phyloP scores from a whole-genome alignment of 2,797 vertebrate genomes.

The Rhodeus uyekii region DNA sequence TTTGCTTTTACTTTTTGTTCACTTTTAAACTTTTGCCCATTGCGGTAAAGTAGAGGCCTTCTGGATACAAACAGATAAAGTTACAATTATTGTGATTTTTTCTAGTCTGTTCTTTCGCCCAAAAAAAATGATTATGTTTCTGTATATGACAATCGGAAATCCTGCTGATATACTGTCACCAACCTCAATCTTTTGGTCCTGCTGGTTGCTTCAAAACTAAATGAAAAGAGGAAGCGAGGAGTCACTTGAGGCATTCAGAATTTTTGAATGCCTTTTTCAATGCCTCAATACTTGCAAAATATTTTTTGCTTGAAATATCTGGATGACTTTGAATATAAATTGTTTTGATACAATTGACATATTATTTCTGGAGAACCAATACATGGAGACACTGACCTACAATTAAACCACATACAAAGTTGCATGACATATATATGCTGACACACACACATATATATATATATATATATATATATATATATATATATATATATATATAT shows the following conservation, averaged over 20 bases:
- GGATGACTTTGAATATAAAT: neutral
- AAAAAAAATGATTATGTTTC: neutral
- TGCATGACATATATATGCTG: too few relatives aligned
- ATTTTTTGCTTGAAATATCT: neutral
- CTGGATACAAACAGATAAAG: neutral
- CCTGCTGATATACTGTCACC: neutral
- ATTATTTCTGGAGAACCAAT: neutral
- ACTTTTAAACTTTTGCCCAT: neutral
- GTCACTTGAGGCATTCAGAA: neutral
- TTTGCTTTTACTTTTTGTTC: neutral
- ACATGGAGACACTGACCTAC: neutral
- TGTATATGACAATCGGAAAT: slow-evolving; percentile 1
- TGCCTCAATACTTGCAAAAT: too few relatives aligned
- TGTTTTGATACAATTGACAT: neutral
- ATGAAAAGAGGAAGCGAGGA: neutral
- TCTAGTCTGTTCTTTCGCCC: neutral
- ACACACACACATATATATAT: too few relatives aligned
- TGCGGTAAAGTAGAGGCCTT: neutral
- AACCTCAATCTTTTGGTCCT: neutral
- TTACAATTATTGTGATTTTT: neutral
- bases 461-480: too few relatives aligned
- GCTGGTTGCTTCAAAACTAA: neutral
- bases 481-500: too few relatives aligned
- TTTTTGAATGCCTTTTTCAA: too few relatives aligned
- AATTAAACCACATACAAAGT: neutral